Base-by-base conservation (phyloP, 2,797 vertebrate species). In the Etheostoma perlongum region DNA sequence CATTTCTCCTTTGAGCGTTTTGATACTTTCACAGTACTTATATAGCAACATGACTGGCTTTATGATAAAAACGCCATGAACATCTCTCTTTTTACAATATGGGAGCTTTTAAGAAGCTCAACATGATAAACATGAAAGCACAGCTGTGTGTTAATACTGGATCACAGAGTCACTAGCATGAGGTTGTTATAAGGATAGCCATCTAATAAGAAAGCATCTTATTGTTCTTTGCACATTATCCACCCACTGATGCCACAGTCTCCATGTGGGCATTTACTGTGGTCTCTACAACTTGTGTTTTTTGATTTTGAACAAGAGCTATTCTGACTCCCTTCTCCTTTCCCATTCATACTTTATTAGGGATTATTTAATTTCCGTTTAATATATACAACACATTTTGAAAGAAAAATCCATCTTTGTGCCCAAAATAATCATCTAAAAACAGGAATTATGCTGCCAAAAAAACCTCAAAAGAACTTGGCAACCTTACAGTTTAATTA, bases 401-500 rank as follows among this genome's bases (percentile, higher is more conserved):
- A 27, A 62, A 16, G 18, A 51, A 46, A 74, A 23, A 73, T 61
- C 36, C 36, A 61, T 67, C 14, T 63, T 53, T 59, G 25, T 54
- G n/a, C 5, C 40, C 15, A 64, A 60, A 67, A 54, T 48, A 27
- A 36, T 3, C 16, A 46, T 68, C 55, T 30, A 62, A 63, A 70
- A 79, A 65, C 9, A 14, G 36, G 5, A 68, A 62, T 21, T 64
- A 36, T 2, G 2, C 46, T 48, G 51, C 52, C 12, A 30, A 11
- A 69, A 30, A 58, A 62, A 13, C 12, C 12, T 46, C 49, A 21
- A 7, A 14, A 54, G 16, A 51, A 48, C 49, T 68, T 75, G 71
- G 52, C 53, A 69, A 42, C 6, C 2, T 55, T 12, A 47, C 23
- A 27, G 57, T 53, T 70, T 60, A 42, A 58, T 74, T 52, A 66